phyloP scores from a whole-genome alignment of 1,140 invertebrate genomes.

The Telenomus remus region DNA sequence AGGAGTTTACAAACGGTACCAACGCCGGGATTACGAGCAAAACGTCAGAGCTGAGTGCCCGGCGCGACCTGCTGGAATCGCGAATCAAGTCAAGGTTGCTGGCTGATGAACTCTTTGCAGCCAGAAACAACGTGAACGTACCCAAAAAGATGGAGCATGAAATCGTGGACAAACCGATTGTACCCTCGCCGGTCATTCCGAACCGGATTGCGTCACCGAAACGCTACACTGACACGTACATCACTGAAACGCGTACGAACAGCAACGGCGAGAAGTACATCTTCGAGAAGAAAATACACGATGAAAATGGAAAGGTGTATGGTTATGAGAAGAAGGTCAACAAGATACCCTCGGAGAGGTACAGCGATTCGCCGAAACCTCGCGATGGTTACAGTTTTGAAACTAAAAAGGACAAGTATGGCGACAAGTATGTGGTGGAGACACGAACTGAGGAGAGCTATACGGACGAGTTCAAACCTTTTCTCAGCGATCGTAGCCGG shows the following conservation, averaged over 20 bases:
- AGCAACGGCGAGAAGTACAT: conserved; percentile 73
- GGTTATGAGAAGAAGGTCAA: conserved; percentile 73
- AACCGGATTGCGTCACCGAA: conserved; percentile 67
- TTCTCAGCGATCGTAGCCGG: conserved; percentile 63
- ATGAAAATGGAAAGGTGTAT: conserved; percentile 71
- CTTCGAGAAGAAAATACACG: conserved; percentile 71
- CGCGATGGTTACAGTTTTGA: conserved; percentile 76
- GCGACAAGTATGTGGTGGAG: conserved; percentile 77
- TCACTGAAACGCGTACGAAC: conserved; percentile 70
- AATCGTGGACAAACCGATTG: conserved; percentile 73
- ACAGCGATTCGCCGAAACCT: conserved; percentile 57
- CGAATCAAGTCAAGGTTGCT: conserved; percentile 79
- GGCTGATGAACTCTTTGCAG: conserved; percentile 70
- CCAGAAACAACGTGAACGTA: conserved; percentile 62
- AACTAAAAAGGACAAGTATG: conserved; percentile 75
- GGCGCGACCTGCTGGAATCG: conserved; percentile 84
- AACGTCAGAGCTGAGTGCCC: conserved; percentile 80
- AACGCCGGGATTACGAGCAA: conserved; percentile 65
- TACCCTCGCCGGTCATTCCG: conserved; percentile 71
- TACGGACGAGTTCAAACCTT: conserved; percentile 64
- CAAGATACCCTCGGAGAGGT: conserved; percentile 63
- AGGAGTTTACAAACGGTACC: conserved; percentile 60
- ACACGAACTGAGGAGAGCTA: conserved; percentile 71
- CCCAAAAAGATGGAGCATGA: conserved; percentile 70
- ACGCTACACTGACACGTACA: conserved; percentile 72